Evolutionary conservation across 2,888 invertebrate genomes (phyloP).

Genomic region (Acanthosoma haemorrhoidale): DNA sequence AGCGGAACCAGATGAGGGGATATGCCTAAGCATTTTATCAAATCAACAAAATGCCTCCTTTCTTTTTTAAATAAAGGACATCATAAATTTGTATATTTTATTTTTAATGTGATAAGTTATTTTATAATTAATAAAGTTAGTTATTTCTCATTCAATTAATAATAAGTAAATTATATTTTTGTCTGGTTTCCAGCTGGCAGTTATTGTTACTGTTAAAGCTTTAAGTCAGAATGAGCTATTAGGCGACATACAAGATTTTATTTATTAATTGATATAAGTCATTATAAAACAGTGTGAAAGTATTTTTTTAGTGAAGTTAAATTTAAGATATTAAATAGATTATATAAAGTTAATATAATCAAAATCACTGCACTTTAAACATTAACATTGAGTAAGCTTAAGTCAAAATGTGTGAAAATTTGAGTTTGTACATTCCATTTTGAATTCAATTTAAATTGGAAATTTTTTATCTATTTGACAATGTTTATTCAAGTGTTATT

Average conservation of each 20-base stretch:
- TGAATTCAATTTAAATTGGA: too few relatives aligned
- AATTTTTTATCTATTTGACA: too few relatives aligned
- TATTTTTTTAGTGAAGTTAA: too few relatives aligned
- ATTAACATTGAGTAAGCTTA: too few relatives aligned
- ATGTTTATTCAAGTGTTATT: too few relatives aligned
- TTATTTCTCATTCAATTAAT: too few relatives aligned
- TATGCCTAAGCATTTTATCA: conserved; percentile 15
- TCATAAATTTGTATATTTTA: not conserved
- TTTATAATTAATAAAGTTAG: not conserved
- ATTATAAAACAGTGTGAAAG: too few relatives aligned
- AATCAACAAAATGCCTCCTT: not conserved
- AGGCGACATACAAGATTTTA: not conserved
- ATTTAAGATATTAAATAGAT: not conserved
- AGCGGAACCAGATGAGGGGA: conserved; percentile 49
- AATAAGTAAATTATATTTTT: not conserved
- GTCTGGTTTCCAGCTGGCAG: too few relatives aligned
- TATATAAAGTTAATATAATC: not conserved
- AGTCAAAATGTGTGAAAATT: not conserved
- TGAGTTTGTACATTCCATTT: not conserved
- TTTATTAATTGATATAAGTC: too few relatives aligned
- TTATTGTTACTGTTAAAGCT: too few relatives aligned
- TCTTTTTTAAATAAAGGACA: not conserved
- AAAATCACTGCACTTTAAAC: conserved; percentile 9
- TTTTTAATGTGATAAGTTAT: not conserved
- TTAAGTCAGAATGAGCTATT: not conserved